Evolutionary conservation across 2,888 invertebrate genomes (phyloP).

Genomic region (Pristionchus arcanus): DNA sequence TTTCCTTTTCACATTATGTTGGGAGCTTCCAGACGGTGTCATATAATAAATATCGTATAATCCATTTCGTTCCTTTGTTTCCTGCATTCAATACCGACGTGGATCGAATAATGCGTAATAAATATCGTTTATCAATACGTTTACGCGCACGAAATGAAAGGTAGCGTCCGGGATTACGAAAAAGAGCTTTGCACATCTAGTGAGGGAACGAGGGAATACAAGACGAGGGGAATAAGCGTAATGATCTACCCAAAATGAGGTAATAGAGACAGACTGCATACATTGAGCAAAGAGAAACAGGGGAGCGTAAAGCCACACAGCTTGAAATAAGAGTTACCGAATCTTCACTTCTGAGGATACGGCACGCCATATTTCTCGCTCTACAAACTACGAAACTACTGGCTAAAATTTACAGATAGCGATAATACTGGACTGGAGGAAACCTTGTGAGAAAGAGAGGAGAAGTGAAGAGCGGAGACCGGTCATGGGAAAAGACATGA

Average conservation of each 20-base stretch:
- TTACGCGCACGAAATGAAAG: not conserved
- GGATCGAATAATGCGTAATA: too few species aligned
- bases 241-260: conserved; percentile 34
- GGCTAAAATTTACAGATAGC: conserved; percentile 8
- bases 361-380: too few species aligned
- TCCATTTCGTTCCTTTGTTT: too few species aligned
- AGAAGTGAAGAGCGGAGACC: conserved; percentile 25
- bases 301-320: not conserved
- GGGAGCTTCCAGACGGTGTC: not conserved
- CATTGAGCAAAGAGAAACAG: not conserved
- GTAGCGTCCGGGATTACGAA: not conserved
- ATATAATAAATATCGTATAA: not conserved
- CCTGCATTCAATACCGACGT: too few species aligned
- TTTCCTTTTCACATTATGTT: not conserved
- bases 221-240: conserved; percentile 20
- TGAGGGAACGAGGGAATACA: not conserved
- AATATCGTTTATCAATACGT: conserved; percentile 2
- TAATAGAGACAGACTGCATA: not conserved
- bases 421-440: not conserved
- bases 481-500: conserved; percentile 16
- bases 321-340: not conserved
- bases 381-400: not conserved
- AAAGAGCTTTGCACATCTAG: conserved; percentile 25
- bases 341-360: too few species aligned
- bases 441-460: not conserved